phyloP scores from a whole-genome alignment of 2,797 vertebrate species.

The Acanthopagrus latus region DNA sequence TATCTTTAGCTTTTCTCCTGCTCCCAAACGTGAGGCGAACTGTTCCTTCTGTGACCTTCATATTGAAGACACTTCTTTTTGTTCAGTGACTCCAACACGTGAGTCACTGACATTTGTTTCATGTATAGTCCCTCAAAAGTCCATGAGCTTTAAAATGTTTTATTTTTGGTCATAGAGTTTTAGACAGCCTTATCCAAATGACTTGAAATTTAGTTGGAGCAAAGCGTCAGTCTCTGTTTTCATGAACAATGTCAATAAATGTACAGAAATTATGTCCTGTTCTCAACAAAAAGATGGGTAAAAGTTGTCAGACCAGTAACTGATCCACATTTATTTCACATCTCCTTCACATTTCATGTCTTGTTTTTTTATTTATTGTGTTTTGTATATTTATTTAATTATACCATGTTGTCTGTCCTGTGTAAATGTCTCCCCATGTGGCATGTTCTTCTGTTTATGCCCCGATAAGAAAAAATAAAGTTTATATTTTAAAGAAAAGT shows the following conservation, averaged over 20 bases:
- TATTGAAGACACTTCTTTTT: slow-evolving; percentile 16
- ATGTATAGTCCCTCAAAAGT: neutral
- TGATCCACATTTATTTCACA: neutral
- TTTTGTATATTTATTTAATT: slow-evolving; percentile 43
- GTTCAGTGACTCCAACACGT: neutral
- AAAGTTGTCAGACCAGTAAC: neutral
- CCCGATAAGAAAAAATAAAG: slow-evolving; percentile 27
- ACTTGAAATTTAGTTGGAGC: neutral
- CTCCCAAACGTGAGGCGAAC: neutral
- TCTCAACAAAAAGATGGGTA: neutral
- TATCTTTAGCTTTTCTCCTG: neutral
- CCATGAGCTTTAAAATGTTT: neutral
- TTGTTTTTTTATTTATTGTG: slow-evolving; percentile 41
- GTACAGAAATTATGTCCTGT: neutral
- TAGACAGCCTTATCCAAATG: neutral
- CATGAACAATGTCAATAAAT: neutral
- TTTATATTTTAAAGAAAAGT: slow-evolving; percentile 24
- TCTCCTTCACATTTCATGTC: neutral
- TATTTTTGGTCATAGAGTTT: neutral
- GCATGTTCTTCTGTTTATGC: slow-evolving; percentile 7
- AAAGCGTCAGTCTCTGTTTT: neutral
- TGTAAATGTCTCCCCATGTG: neutral
- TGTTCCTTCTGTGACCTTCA: slow-evolving; percentile 18
- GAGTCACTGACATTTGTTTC: neutral
- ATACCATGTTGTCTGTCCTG: neutral